phyloP scores from a whole-genome alignment of 64 coral and sea anemone species.

The Acropora tenuis region DNA sequence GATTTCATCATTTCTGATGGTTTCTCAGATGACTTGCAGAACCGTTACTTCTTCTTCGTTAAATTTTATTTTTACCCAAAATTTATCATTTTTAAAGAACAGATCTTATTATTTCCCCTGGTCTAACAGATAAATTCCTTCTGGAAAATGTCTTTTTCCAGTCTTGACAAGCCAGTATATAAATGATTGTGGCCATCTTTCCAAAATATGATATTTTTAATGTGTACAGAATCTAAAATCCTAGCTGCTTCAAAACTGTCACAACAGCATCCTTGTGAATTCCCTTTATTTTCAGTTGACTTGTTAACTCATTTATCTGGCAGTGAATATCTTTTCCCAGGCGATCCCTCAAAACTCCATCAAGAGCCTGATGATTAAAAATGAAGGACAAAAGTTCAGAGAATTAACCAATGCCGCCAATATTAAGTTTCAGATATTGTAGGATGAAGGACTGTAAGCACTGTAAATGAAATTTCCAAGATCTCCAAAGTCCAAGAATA shows the following conservation, averaged over 20 bases:
- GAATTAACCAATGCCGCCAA: no score
- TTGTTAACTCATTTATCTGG: constrained; percentile 97
- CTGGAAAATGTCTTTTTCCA: neutral
- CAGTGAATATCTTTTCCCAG: constrained; percentile 84
- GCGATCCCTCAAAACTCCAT: constrained; percentile 69
- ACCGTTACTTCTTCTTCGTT: no score
- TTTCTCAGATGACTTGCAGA: no score
- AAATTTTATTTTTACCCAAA: no score
- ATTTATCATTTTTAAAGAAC: no score
- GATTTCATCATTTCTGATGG: no score
- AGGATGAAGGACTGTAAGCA: no score
- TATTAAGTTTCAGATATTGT: no score
- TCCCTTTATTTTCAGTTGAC: constrained; percentile 93
- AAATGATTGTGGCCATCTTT: neutral
- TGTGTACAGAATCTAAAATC: constrained; percentile 55
- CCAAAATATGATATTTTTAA: neutral
- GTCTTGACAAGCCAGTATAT: neutral
- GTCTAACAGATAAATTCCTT: no score
- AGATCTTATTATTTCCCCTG: no score
- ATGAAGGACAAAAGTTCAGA: neutral
- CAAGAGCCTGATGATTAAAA: constrained; percentile 70
- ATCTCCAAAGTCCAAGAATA: no score
- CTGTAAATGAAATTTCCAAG: no score
- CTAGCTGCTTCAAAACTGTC: constrained; percentile 75
- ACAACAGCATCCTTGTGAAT: constrained; percentile 85